Evolutionary conservation across 2,797 vertebrate genomes (phyloP).

Genomic region (Hyperoplus immaculatus): DNA sequence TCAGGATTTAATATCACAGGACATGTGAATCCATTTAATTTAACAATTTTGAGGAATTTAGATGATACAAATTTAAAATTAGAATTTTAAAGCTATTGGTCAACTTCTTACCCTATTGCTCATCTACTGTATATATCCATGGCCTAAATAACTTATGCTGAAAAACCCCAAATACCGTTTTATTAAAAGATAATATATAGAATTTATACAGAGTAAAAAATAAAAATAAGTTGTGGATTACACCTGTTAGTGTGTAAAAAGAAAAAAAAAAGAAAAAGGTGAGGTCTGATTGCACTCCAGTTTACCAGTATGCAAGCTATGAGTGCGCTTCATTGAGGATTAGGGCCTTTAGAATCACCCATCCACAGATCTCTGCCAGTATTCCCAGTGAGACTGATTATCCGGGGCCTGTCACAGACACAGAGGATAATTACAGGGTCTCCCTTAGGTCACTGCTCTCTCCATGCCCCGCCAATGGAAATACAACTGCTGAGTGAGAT

Average conservation of each 20-base stretch:
- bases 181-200: neutral
- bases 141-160: neutral
- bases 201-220: constrained; percentile 22
- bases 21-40: neutral
- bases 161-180: neutral
- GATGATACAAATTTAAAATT: neutral
- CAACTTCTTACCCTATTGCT: constrained; percentile 7
- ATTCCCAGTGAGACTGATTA: constrained; percentile 99
- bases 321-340: constrained; percentile 80
- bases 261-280: constrained; percentile 24
- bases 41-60: neutral
- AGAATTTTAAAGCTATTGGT: neutral
- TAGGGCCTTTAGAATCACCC: constrained; percentile 78
- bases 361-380: constrained; percentile 81
- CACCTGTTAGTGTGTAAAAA: constrained; percentile 53
- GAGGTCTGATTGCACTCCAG: constrained; percentile 72
- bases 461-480: constrained; percentile 71
- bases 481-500: constrained; percentile 63
- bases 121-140: neutral
- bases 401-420: constrained; percentile 95
- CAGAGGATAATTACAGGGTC: constrained; percentile 95
- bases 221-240: constrained; percentile 39
- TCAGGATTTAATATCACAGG: neutral
- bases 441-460: constrained; percentile 87
- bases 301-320: constrained; percentile 57